phyloP scores from a whole-genome alignment of 23 tunicate genomes.

The Oikopleura dioica region DNA sequence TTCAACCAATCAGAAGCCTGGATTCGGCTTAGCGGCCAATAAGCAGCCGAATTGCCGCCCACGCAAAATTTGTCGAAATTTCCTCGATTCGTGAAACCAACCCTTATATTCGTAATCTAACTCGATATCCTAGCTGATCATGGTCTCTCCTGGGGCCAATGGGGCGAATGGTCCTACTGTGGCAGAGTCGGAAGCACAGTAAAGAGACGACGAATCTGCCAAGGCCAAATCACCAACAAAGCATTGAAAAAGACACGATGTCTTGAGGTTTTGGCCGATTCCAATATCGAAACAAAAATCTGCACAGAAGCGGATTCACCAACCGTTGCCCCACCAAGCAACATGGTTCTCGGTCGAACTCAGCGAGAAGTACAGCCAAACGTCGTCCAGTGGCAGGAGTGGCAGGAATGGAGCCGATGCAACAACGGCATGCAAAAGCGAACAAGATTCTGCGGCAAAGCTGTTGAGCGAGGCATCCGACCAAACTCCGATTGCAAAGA shows the following conservation, averaged over 20 bases:
- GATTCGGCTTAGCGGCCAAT: no score
- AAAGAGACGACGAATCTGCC: background rate
- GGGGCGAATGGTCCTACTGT: slow-evolving; percentile 6
- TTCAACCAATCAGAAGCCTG: no score
- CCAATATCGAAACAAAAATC: background rate
- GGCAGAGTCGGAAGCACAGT: background rate
- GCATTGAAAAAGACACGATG: background rate
- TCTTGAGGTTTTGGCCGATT: background rate
- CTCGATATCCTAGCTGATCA: no score
- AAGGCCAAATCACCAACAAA: background rate
- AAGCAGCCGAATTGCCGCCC: no score
- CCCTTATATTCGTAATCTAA: no score
- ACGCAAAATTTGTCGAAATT: no score
- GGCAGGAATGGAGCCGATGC: background rate
- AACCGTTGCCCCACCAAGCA: background rate
- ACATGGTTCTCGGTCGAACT: background rate
- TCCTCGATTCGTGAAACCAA: no score
- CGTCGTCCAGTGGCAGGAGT: background rate
- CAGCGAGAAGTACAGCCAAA: background rate
- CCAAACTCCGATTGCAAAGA: background rate
- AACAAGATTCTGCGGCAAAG: background rate
- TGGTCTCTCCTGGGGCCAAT: no score
- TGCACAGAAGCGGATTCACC: background rate
- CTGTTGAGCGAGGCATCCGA: background rate
- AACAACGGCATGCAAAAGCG: background rate